Base-by-base conservation (phyloP, 2,888 invertebrate genomes). In the Caenorhabditis angaria region DNA sequence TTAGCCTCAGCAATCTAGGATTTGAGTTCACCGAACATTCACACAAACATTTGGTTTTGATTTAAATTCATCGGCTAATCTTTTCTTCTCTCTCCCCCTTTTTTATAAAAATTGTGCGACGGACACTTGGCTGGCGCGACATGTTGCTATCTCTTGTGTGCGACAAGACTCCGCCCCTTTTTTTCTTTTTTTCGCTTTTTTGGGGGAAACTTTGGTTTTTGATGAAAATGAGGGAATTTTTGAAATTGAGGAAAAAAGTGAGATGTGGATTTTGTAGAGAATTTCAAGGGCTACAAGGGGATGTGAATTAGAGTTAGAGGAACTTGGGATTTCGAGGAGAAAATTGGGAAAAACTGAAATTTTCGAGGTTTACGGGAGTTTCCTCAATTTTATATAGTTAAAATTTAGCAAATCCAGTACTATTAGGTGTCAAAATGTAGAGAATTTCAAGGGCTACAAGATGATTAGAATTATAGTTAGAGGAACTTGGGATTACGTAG, bases 31-130 rank as follows among this genome's bases (percentile, higher is more conserved):
- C 71, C 55, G 56, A n/a, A 67, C 71, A 71, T 61, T 71, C 71
- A 71, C 71, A 57, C 71, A 71, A 71, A 71, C 71, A 71, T 71
- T 71, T 71, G 71, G 71, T 71, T 55, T 60, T 65, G 54, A 61
- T 60, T 59, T 63, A 66, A 66, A n/a, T 56, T 71, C 71, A 71
- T 60, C 57, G 71, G 64, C 71, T 51, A 27, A 18, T 6, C 50
- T 50, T 8, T 50, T 22, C 50, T 22, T 24, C 12, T 22, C 24
- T 50, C 24, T 50, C 50, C 24, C 41, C 2, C 10, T 3, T 32
- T 12, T 12, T 41, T 18, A 41, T 41, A 2, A 10, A 6, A 22
- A 3, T 2, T 14, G 14, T 41, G 18, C n/a, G 41, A 6, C 41
- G 3, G 41, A 41, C 41, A 41, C 41, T 14, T 14, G 3, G 18